Evolutionary conservation across 2,113 vertebrate species (phyloP).

Genomic region (Eubucco bourcierii): DNA sequence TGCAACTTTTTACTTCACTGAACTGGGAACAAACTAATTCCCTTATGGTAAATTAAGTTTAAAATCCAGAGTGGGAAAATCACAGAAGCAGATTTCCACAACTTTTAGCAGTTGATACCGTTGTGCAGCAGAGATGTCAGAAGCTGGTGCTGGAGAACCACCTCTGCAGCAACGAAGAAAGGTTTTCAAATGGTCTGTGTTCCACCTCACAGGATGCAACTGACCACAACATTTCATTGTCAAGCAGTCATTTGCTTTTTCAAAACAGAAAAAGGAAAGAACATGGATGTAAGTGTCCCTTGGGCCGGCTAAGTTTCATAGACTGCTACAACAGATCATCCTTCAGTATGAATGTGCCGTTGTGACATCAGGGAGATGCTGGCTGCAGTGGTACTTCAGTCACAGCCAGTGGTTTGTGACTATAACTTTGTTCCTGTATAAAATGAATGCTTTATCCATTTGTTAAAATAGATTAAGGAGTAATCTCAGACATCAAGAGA

Average conservation of each 20-base stretch:
- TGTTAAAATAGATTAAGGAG: neutral
- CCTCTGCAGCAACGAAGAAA: neutral
- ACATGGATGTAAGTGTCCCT: neutral
- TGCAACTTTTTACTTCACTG: neutral
- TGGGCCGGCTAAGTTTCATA: neutral
- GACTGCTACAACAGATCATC: neutral
- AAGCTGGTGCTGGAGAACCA: neutral
- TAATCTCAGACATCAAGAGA: neutral
- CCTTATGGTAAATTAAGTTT: neutral
- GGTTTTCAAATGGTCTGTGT: rapidly evolving
- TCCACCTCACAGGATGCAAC: neutral
- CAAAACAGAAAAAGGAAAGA: neutral
- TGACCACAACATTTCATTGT: neutral
- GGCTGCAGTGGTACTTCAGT: neutral
- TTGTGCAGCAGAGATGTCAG: neutral
- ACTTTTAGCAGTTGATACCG: neutral
- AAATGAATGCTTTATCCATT: neutral
- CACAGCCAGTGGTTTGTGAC: neutral
- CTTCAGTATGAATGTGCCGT: neutral
- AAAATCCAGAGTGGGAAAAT: neutral
- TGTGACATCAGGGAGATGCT: neutral
- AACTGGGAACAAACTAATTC: neutral
- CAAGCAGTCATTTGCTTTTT: neutral
- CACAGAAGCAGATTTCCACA: neutral
- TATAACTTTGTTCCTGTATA: neutral